These are phyloP conservation scores for Chaenocephalus aceratus DNA, from an alignment of 2,113 vertebrate genomes.

Conservation along the genomic window DNA sequence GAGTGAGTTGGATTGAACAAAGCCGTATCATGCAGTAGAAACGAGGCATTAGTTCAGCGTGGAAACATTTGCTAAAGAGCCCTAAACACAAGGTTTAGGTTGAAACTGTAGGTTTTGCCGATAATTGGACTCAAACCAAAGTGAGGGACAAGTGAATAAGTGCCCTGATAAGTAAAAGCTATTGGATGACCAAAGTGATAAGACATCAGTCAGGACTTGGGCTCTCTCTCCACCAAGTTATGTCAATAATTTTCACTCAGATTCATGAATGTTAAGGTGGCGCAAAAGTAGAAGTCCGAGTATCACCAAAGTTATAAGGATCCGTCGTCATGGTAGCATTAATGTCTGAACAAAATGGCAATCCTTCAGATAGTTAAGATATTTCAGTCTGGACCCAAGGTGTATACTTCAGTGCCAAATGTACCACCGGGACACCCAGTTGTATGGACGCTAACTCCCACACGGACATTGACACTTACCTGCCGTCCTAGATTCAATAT, in stretches of 20 bases:
- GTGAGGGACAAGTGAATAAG: not conserved
- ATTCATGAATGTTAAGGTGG: too few relatives aligned
- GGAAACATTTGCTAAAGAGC: not conserved
- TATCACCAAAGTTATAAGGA: not conserved
- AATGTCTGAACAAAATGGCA: not conserved
- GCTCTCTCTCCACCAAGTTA: not conserved
- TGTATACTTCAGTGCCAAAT: not conserved
- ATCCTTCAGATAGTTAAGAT: not conserved
- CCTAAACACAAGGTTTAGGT: too few relatives aligned
- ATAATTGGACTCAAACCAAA: not conserved
- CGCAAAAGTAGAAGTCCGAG: not conserved
- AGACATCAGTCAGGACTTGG: not conserved
- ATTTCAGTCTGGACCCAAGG: not conserved
- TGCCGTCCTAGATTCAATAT: conserved; percentile 29
- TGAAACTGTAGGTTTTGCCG: not conserved
- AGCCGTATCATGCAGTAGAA: too few relatives aligned
- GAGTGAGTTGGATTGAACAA: too few relatives aligned
- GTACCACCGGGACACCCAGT: not conserved
- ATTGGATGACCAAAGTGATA: not conserved
- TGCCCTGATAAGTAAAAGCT: not conserved
- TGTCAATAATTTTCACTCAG: not conserved
- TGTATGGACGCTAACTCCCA: not conserved
- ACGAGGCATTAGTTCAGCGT: not conserved
- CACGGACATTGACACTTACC: conserved; percentile 27
- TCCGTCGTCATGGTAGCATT: not conserved